Percentiles rank a stretch among this genome's conserved stretches.
These are phyloP conservation scores for Sialis fuliginosa DNA, from an alignment of 2,888 invertebrate species.

Conservation along the genomic window DNA sequence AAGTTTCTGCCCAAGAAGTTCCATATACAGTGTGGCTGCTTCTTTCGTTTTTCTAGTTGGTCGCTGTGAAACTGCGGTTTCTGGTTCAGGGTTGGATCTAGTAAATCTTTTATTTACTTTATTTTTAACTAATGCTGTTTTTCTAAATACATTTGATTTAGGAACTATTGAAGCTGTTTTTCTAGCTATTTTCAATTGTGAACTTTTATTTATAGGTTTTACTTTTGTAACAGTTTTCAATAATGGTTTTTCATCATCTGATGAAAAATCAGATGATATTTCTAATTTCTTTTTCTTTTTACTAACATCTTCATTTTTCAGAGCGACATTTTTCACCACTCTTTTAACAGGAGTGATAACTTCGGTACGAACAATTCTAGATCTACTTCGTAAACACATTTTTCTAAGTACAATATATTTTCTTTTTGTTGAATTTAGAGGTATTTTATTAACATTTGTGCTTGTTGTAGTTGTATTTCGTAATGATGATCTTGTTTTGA, in stretches of 20 bases:
- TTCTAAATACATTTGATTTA: slow-evolving; percentile 2
- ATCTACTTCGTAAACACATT: slow-evolving; percentile 28
- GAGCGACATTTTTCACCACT: slow-evolving; percentile 15
- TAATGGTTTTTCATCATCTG: slow-evolving; percentile 34
- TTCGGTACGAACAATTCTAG: slow-evolving; percentile 23
- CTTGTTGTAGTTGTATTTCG: slow-evolving; percentile 10
- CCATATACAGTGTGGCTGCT: slow-evolving; percentile 57
- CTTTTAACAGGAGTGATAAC: slow-evolving; percentile 16
- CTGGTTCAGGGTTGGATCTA: background rate
- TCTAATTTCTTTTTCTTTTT: slow-evolving; percentile 9
- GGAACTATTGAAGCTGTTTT: slow-evolving; percentile 2
- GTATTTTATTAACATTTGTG: slow-evolving; percentile 17
- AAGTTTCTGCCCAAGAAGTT: slow-evolving; percentile 49
- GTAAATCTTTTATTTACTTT: slow-evolving; percentile 1
- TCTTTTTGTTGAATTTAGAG: background rate
- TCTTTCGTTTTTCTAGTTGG: slow-evolving; percentile 57
- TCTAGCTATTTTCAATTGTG: background rate
- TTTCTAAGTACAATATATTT: slow-evolving; percentile 15
- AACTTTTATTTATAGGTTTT: slow-evolving; percentile 2
- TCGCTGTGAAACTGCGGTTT: slow-evolving; percentile 19
- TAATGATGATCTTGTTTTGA: slow-evolving; percentile 27
- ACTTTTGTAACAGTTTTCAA: slow-evolving; percentile 7
- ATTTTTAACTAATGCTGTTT: slow-evolving; percentile 1
- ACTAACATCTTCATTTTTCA: slow-evolving; percentile 4
- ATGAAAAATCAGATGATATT: slow-evolving; percentile 25